Evolutionary conservation across 2,113 vertebrate species (phyloP).

Genomic region (Eleginops maclovinus): DNA sequence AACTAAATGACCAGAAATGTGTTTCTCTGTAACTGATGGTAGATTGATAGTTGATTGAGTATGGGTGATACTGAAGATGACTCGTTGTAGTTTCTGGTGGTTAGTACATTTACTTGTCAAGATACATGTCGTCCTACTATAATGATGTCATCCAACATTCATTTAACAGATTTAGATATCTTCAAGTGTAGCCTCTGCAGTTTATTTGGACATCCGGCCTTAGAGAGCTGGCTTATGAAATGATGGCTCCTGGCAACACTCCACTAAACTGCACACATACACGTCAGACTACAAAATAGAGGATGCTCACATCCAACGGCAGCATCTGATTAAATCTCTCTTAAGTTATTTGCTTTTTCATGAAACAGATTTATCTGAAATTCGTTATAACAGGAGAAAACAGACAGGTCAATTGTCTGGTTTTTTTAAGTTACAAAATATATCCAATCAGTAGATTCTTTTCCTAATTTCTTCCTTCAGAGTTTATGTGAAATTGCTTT

Average conservation of each 20-base stretch:
- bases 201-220: constrained; percentile 7
- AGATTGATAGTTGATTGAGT: background rate
- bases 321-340: background rate
- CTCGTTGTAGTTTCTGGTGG: background rate
- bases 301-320: background rate
- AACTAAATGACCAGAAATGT: background rate
- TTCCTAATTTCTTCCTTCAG: background rate
- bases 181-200: background rate
- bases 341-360: constrained; percentile 14
- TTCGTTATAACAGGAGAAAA: background rate
- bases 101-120: background rate
- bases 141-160: background rate
- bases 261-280: background rate
- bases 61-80: no score
- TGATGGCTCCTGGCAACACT: background rate
- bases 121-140: background rate
- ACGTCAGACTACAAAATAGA: background rate
- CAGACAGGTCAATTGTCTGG: background rate
- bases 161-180: background rate
- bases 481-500: background rate
- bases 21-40: background rate
- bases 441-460: no score
- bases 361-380: background rate
- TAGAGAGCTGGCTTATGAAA: constrained; percentile 22
- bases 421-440: background rate